A percentile compares a stretch with the other conserved stretches of the same genome.
Conservation (phyloP, 2,888 invertebrate species). For the Parnassius glacialis region DNA sequence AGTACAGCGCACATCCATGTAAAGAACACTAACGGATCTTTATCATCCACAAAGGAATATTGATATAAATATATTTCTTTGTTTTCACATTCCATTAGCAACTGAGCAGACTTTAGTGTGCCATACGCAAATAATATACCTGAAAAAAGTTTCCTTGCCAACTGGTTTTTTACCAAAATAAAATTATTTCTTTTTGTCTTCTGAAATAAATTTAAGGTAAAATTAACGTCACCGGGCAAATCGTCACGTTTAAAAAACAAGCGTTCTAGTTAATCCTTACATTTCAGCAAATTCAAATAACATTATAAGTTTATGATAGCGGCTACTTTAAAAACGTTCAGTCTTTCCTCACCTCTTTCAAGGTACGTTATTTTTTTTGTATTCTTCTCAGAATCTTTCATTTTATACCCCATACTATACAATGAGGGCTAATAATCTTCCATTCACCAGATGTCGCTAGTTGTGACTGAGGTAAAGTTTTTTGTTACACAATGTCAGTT, state of each 20-base stretch:
- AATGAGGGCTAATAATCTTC: too few species aligned
- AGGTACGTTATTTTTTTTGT: too few species aligned
- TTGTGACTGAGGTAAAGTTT: too few species aligned
- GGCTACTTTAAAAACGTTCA: constrained; percentile 46
- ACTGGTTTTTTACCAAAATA: too few species aligned
- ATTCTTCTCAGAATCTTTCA: too few species aligned
- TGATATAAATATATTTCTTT: constrained; percentile 50
- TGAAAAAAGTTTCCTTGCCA: constrained; percentile 37
- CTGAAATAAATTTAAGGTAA: constrained; percentile 40
- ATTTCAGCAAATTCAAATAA: constrained; percentile 39
- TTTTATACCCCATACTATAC: too few species aligned
- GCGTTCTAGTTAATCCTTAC: too few species aligned
- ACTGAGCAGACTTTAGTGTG: constrained; percentile 13
- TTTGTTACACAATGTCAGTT: too few species aligned
- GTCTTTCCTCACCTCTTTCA: constrained; percentile 41
- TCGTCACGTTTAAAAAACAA: too few species aligned
- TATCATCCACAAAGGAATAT: constrained; percentile 45
- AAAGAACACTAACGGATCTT: constrained; percentile 35
- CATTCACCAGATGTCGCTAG: too few species aligned
- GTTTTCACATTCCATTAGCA: constrained; percentile 44
- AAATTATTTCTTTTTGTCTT: constrained; percentile 38
- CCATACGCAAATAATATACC: too few species aligned
- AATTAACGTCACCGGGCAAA: constrained; percentile 49
- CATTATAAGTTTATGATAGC: constrained; percentile 46
- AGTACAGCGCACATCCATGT: constrained; percentile 32